Evolutionary conservation across 2,797 vertebrate genomes (phyloP).

Genomic region (Oceanodroma leucorhoa): DNA sequence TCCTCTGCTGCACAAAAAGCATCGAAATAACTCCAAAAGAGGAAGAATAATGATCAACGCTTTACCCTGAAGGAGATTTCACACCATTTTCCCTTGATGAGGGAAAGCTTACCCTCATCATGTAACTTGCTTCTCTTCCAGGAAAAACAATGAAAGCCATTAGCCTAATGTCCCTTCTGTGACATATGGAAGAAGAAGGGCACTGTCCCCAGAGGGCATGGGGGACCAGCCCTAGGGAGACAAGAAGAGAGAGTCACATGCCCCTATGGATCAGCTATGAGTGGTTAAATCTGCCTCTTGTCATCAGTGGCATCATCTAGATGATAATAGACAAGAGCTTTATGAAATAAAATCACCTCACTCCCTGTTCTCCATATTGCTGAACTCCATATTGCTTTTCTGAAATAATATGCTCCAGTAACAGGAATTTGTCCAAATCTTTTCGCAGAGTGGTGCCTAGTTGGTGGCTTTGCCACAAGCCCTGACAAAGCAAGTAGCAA

Average conservation of each 20-base stretch:
- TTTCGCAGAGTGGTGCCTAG: background rate
- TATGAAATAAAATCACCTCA: background rate
- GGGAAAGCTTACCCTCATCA: background rate
- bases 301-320: background rate
- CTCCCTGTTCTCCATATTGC: background rate
- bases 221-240: background rate
- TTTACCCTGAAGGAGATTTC: slow-evolving; percentile 17
- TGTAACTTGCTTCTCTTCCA: background rate
- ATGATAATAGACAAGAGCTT: background rate
- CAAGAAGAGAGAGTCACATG: background rate
- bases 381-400: background rate
- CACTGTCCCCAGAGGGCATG: background rate
- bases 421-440: background rate
- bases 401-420: background rate
- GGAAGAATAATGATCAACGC: background rate
- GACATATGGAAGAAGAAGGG: background rate
- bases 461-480: background rate
- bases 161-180: background rate
- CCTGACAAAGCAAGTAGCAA: background rate
- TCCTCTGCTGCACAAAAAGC: background rate
- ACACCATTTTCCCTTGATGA: background rate
- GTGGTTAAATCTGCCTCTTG: background rate
- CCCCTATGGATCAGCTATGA: background rate
- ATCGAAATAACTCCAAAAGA: background rate
- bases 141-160: background rate